Evolutionary conservation across 2,113 vertebrate species (phyloP).

Genomic region (Melanocharis versteri): DNA sequence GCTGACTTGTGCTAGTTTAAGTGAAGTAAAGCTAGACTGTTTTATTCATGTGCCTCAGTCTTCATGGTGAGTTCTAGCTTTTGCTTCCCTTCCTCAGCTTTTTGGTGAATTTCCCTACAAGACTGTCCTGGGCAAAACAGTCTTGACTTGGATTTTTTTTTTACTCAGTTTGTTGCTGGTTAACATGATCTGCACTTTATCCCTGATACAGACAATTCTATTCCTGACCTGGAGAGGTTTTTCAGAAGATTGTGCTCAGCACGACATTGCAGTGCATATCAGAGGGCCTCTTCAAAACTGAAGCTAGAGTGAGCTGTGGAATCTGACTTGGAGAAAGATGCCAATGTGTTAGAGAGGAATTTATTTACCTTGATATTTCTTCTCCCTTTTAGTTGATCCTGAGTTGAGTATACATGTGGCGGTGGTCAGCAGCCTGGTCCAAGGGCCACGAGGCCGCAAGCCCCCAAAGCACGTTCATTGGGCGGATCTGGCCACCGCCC

Average conservation of each 20-base stretch:
- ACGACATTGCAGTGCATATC: no score
- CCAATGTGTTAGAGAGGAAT: background rate
- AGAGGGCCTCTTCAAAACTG: background rate
- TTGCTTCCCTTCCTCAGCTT: background rate
- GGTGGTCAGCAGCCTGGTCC: no score
- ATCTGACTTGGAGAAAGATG: background rate
- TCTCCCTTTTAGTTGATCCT: background rate
- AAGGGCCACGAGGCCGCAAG: no score
- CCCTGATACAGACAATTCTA: background rate
- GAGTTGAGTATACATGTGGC: rapidly evolving
- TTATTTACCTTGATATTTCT: background rate
- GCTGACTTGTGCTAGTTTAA: background rate
- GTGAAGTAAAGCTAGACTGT: background rate
- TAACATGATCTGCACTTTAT: background rate
- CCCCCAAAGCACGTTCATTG: no score
- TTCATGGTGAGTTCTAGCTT: background rate
- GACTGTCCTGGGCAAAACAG: background rate
- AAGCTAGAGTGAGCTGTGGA: background rate
- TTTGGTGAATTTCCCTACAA: background rate
- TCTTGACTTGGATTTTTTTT: background rate
- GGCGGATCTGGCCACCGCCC: no score
- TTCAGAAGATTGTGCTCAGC: background rate
- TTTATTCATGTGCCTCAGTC: background rate
- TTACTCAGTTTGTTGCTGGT: background rate
- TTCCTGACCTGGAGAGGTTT: background rate